A percentile compares a stretch with the other conserved stretches of the same genome.
Evolutionary conservation across 2,797 vertebrate species (phyloP).

Genomic region (Acanthurus tractus): DNA sequence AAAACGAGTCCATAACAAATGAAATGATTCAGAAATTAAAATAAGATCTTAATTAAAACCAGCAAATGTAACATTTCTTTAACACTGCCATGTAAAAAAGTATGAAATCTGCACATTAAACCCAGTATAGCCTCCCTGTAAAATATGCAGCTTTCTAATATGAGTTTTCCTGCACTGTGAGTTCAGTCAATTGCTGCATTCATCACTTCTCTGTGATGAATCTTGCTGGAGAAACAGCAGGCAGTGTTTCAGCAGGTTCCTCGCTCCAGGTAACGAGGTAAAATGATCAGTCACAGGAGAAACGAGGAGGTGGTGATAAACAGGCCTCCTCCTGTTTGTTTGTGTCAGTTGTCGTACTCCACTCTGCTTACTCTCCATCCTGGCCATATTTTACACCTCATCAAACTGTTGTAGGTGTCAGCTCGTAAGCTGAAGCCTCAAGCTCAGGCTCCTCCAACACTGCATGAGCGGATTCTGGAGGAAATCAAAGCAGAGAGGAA

Average conservation of each 20-base stretch:
- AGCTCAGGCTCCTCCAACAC: conserved; percentile 90
- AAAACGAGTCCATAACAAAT: background rate
- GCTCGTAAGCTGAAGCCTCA: conserved; percentile 96
- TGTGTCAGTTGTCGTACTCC: background rate
- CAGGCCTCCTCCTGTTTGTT: background rate
- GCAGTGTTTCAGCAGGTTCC: conserved; percentile 22
- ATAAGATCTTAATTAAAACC: background rate
- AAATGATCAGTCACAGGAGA: conserved; percentile 17
- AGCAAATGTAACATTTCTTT: background rate
- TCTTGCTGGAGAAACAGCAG: conserved; percentile 9
- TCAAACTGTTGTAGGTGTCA: conserved; percentile 85
- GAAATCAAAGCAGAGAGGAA: conserved; percentile 97
- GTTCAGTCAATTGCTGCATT: conserved; percentile 10
- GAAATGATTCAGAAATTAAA: background rate
- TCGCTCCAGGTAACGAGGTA: conserved; percentile 1
- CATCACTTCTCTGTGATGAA: conserved; percentile 30
- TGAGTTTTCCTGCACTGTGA: background rate
- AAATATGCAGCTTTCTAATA: background rate
- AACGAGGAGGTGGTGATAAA: background rate
- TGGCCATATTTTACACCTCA: background rate
- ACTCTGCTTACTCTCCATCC: background rate
- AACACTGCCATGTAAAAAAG: background rate
- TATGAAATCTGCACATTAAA: background rate
- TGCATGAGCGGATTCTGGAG: conserved; percentile 95
- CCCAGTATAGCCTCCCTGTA: background rate